Evolutionary conservation across 2,888 invertebrate genomes (phyloP), one percentile per base, ranked within the genome.

Genomic region (Allophyes oxyacanthae): DNA sequence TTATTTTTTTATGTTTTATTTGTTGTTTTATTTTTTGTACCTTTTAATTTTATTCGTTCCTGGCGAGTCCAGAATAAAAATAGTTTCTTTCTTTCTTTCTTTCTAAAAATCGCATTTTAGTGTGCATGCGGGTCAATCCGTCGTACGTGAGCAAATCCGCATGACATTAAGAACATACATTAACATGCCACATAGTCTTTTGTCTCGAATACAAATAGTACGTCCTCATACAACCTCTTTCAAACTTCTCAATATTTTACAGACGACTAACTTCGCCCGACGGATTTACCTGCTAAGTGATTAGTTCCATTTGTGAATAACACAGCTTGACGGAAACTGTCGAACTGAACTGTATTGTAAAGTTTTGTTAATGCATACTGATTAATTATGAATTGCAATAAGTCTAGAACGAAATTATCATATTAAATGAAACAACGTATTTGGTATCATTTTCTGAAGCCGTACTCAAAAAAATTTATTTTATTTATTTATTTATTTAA

Each of bases 281-380:
- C 20, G 75, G 81, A 77, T 83, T 82, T 81, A 88, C 89, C 88
- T 89, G 90, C 87, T 91, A 90, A 90, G 90, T 90, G 91, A 91
- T 91, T 91, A 91, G 91, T 91, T 83, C 87, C 91, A 91, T 91
- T 91, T 91, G 90, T 63, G 82, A 89, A 85, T 78, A 84, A 84
- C 91, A 91, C 90, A 90, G 86, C 84, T 83, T 82, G 79, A 78
- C 69, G 75, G 59, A 64, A 75, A 78, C 76, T 79, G 75, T 67
- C 73, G 75, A 75, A 77, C 70, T 77, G 75, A 75, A 77, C 70
- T 77, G 78, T 77, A 77, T 80, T 84, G 76, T 76, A 71, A 80
- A 84, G 76, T 79, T 78, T 79, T 73, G 65, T 8, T 28, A 28
- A 70, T 67, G 71, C 62, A 64, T 52, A 32, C 59, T 69, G 75